These are phyloP conservation scores for Drosophila bifasciata DNA, from an alignment of 1,140 invertebrate species.

Conservation along the genomic window DNA sequence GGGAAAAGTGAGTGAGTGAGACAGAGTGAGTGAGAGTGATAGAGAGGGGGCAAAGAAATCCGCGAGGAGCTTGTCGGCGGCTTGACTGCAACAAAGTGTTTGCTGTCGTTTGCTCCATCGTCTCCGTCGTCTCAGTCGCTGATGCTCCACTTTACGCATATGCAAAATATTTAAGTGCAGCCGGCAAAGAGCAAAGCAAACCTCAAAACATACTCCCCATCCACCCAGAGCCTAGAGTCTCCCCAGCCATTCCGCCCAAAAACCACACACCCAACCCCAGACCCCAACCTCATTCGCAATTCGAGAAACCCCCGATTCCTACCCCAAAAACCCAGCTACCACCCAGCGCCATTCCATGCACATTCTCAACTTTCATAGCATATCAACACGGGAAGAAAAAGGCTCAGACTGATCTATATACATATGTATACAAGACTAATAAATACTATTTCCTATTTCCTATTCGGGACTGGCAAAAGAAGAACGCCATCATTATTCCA, in stretches of 20 bases:
- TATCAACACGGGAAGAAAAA: too few relatives aligned
- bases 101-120: too few relatives aligned
- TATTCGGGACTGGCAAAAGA: too few relatives aligned
- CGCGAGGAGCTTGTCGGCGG: slow-evolving; percentile 3
- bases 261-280: neutral
- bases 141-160: slow-evolving; percentile 72
- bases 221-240: slow-evolving; percentile 1
- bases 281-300: neutral
- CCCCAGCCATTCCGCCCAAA: slow-evolving; percentile 1
- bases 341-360: too few relatives aligned
- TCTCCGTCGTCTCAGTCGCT: slow-evolving; percentile 31
- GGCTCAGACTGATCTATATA: neutral
- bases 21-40: neutral
- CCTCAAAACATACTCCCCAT: slow-evolving; percentile 51
- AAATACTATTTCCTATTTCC: too few relatives aligned
- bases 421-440: too few relatives aligned
- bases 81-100: slow-evolving; percentile 57
- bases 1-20: neutral
- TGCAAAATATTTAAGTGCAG: slow-evolving; percentile 80
- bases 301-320: neutral
- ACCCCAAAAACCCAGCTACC: too few relatives aligned
- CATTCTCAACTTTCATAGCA: too few relatives aligned
- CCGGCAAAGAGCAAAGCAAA: slow-evolving; percentile 76
- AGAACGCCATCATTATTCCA: too few relatives aligned
- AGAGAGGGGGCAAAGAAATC: slow-evolving; percentile 22